A percentile compares a stretch with the other conserved stretches of the same genome.
Conservation (phyloP, 2,797 vertebrate genomes). For the Adrianichthys oophorus region DNA sequence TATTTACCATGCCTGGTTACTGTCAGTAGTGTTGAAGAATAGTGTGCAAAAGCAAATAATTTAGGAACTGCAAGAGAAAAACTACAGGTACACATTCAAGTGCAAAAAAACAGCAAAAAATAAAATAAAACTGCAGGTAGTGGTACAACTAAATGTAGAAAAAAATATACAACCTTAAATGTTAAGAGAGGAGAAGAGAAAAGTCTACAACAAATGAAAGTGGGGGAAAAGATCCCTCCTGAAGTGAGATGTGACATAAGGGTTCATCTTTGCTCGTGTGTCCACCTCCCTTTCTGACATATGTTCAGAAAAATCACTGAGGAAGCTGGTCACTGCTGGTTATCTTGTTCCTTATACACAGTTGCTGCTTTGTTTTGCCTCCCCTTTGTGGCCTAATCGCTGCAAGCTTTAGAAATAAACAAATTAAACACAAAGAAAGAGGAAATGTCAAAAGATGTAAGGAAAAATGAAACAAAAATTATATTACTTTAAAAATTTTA, state of each 20-base stretch:
- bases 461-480: background rate
- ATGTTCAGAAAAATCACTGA: constrained; percentile 39
- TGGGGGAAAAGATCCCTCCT: constrained; percentile 73
- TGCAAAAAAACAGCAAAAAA: constrained; percentile 6
- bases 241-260: constrained; percentile 68
- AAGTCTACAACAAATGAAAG: constrained; percentile 68
- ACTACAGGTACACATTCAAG: constrained; percentile 6
- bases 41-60: constrained; percentile 23
- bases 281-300: constrained; percentile 38
- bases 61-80: constrained; percentile 16
- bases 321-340: constrained; percentile 18
- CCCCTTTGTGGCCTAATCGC: constrained; percentile 10
- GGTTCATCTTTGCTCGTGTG: constrained; percentile 65
- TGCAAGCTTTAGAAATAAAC: constrained; percentile 38
- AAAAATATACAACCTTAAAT: constrained; percentile 20
- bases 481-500: background rate
- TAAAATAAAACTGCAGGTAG: constrained; percentile 16
- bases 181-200: constrained; percentile 18
- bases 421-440: constrained; percentile 33
- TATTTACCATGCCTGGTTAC: constrained; percentile 50
- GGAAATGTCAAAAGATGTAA: constrained; percentile 9
- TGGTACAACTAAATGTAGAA: constrained; percentile 21
- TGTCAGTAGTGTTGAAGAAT: constrained; percentile 8
- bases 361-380: constrained; percentile 19
- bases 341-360: constrained; percentile 24